A percentile compares a stretch with the other conserved stretches of the same genome.
phyloP scores from a whole-genome alignment of 1,140 invertebrate genomes.

The Sarcophaga peregrina region DNA sequence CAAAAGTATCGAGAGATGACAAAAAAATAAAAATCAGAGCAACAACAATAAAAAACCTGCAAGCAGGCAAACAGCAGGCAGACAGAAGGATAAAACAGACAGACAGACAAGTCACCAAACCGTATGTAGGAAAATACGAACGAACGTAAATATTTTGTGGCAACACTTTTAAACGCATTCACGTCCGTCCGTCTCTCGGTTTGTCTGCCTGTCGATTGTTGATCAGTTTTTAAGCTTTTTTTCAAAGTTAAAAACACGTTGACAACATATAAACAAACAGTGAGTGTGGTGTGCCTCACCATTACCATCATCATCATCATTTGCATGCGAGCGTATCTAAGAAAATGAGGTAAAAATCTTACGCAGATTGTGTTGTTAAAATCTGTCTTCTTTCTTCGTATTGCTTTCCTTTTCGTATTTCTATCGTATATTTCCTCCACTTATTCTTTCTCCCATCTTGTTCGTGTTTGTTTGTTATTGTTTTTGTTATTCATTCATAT shows the following conservation, averaged over 20 bases:
- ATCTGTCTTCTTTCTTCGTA: background rate
- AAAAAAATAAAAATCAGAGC: background rate
- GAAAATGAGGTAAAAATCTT: conserved; percentile 8
- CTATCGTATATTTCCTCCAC: background rate
- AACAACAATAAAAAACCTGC: background rate
- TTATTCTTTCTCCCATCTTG: background rate
- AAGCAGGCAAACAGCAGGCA: background rate
- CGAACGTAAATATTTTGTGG: background rate
- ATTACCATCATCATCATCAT: background rate
- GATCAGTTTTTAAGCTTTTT: background rate
- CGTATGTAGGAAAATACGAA: background rate
- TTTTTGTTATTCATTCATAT: too few relatives aligned
- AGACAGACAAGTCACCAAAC: conserved; percentile 23
- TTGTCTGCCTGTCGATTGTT: background rate
- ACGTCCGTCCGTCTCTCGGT: background rate
- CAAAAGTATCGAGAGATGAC: background rate
- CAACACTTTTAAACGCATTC: background rate
- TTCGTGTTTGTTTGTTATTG: too few relatives aligned
- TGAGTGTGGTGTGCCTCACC: background rate
- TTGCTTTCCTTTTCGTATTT: background rate
- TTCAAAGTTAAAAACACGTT: background rate
- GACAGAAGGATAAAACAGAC: background rate
- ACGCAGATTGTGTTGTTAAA: conserved; percentile 16
- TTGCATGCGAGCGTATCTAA: conserved; percentile 7
- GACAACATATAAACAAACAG: background rate